Conservation (phyloP, 2,113 vertebrate species). For the Ptilonorhynchus violaceus region DNA sequence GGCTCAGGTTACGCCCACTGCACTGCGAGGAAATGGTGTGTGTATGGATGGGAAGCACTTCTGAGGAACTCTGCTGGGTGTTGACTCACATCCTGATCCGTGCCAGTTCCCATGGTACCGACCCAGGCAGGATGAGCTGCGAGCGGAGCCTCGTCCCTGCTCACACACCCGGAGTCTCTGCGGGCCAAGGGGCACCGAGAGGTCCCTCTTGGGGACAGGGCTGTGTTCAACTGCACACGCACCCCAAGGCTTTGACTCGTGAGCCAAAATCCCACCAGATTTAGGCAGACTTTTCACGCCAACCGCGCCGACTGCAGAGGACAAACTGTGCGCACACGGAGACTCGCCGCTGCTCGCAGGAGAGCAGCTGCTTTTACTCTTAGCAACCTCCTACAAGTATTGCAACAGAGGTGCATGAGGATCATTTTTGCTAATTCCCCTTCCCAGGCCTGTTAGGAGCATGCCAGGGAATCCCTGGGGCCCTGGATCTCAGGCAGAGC, state of each 20-base stretch:
- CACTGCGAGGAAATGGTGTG: not conserved
- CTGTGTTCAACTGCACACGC: not conserved
- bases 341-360: not conserved
- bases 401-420: not conserved
- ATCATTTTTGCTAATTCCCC: not conserved
- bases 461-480: not conserved
- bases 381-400: not conserved
- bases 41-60: not conserved
- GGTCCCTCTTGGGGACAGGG: not conserved
- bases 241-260: not conserved
- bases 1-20: not conserved
- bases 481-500: not conserved
- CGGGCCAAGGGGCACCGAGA: not conserved
- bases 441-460: not conserved
- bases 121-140: not conserved
- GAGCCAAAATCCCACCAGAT: not conserved
- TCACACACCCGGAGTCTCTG: not conserved
- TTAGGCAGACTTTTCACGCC: not conserved
- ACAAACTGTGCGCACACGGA: not conserved
- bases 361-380: not conserved
- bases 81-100: constrained; percentile 28
- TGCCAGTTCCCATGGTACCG: constrained; percentile 25
- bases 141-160: not conserved
- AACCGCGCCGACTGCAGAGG: not conserved
- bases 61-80: not conserved